Conservation (phyloP, 2,888 invertebrate species). For the Pyrrhosoma nymphula region DNA sequence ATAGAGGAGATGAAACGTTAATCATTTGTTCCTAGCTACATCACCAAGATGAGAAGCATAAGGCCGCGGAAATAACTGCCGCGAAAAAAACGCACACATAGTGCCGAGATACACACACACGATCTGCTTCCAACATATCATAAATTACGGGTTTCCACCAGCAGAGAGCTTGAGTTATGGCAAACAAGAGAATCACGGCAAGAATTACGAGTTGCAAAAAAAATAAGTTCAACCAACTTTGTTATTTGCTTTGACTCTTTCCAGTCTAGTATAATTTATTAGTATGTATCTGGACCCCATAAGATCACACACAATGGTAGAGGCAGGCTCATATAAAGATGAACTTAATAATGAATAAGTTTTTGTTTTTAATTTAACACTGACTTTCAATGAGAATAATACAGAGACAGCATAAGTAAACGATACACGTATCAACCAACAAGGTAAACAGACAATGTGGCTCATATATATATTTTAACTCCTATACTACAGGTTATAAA, state of each 20-base stretch:
- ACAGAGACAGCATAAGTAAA: too few relatives aligned
- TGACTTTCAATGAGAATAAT: too few relatives aligned
- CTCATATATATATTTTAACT: too few relatives aligned
- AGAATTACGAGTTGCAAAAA: background rate
- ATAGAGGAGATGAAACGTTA: background rate
- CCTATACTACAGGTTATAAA: too few relatives aligned
- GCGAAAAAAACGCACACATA: background rate
- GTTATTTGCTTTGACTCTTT: background rate
- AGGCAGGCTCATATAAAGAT: too few relatives aligned
- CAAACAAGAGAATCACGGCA: background rate
- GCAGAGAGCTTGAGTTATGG: background rate
- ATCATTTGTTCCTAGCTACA: constrained; percentile 10
- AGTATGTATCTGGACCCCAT: too few relatives aligned
- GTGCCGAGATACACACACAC: background rate
- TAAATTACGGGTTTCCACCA: background rate
- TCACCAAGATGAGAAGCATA: constrained; percentile 24
- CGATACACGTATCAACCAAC: too few relatives aligned
- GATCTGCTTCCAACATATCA: background rate
- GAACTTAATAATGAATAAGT: too few relatives aligned
- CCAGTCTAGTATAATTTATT: background rate
- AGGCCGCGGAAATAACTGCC: background rate
- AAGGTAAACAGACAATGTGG: too few relatives aligned
- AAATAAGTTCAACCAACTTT: background rate
- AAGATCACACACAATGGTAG: too few relatives aligned
- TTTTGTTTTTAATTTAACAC: too few relatives aligned